A percentile compares a stretch with the other conserved stretches of the same genome.
phyloP scores from a whole-genome alignment of 2,888 invertebrate species.

The Pyralis farinalis region DNA sequence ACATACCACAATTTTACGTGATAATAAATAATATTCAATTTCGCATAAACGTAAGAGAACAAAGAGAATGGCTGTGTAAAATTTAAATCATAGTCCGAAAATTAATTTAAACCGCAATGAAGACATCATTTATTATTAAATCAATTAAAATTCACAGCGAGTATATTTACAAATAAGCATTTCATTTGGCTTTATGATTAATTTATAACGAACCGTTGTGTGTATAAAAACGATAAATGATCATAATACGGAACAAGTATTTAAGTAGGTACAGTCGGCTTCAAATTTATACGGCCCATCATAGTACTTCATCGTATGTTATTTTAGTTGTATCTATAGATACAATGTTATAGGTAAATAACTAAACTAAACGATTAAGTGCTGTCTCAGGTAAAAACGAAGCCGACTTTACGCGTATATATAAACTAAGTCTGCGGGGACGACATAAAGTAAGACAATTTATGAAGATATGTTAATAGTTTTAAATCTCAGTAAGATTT shows the following conservation, averaged over 20 bases:
- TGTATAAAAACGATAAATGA: background rate
- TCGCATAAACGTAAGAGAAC: constrained; percentile 25
- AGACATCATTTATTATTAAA: constrained; percentile 32
- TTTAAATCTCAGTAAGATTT: no score
- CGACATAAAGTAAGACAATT: no score
- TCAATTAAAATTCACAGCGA: constrained; percentile 8
- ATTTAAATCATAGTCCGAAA: constrained; percentile 28
- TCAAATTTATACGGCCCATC: no score
- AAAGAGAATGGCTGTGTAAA: constrained; percentile 29
- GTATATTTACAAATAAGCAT: constrained; percentile 4
- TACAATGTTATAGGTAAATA: no score
- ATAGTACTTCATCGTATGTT: no score
- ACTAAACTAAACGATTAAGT: no score
- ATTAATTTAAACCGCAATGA: constrained; percentile 47
- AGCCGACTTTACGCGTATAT: no score
- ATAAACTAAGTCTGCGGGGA: no score
- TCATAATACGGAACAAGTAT: background rate
- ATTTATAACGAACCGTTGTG: constrained; percentile 1
- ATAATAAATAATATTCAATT: constrained; percentile 32
- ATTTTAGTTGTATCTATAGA: no score
- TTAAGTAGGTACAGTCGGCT: no score
- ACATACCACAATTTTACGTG: constrained; percentile 21
- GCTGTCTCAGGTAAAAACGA: no score
- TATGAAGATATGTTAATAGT: no score
- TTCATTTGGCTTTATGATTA: constrained; percentile 8